Conservation (phyloP, 2,888 invertebrate species). For the Morpho deidamia region DNA sequence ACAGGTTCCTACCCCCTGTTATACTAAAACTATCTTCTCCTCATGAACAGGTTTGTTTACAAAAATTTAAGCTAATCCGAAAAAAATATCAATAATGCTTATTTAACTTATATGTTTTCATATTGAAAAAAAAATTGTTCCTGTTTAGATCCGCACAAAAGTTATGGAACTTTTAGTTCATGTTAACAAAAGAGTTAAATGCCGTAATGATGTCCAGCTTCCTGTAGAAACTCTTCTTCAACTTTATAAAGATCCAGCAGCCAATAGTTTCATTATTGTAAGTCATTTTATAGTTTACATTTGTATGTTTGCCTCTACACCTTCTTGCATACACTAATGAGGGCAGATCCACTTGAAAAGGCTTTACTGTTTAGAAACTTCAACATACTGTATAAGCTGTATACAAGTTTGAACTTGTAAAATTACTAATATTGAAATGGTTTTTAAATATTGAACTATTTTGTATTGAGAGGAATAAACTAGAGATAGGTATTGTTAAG, state of each 20-base stretch:
- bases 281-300: conserved; percentile 38
- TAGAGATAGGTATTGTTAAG: too few species aligned
- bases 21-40: conserved; percentile 93
- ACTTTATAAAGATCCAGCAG: conserved; percentile 87
- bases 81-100: too few species aligned
- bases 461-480: too few species aligned
- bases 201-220: conserved; percentile 88
- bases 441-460: too few species aligned
- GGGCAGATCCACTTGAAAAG: too few species aligned
- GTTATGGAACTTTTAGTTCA: conserved; percentile 96
- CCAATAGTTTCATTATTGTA: conserved; percentile 88
- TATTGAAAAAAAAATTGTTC: background rate
- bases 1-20: conserved; percentile 90
- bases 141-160: conserved; percentile 78
- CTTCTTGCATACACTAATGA: too few species aligned
- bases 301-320: background rate
- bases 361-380: too few species aligned
- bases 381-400: too few species aligned
- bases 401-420: too few species aligned
- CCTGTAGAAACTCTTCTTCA: conserved; percentile 90
- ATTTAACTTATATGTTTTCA: background rate
- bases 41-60: conserved; percentile 84
- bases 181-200: conserved; percentile 93
- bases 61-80: too few species aligned
- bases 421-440: too few species aligned